Percentiles rank a stretch among this genome's conserved stretches.
Evolutionary conservation across 2,113 vertebrate genomes (phyloP).

Genomic region (Oreotrochilus melanogaster): DNA sequence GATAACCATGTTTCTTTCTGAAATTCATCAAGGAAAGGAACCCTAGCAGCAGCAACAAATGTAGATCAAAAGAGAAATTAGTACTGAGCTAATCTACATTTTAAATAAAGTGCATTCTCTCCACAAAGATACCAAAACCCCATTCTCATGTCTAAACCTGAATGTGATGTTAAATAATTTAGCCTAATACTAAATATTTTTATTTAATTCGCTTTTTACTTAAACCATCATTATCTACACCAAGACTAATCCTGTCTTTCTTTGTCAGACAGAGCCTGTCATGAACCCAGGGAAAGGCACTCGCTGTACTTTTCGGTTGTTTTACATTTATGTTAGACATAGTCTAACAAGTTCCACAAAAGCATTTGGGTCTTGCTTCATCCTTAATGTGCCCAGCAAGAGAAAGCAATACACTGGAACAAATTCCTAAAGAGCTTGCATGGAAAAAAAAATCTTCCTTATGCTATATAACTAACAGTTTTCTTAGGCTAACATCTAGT

Average conservation of each 20-base stretch:
- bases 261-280: not conserved
- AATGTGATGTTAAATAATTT: not conserved
- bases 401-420: not conserved
- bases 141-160: not conserved
- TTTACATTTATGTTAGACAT: not conserved
- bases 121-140: not conserved
- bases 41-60: not conserved
- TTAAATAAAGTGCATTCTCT: not conserved
- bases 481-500: not conserved
- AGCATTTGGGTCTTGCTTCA: not conserved
- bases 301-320: not conserved
- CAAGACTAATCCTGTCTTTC: not conserved
- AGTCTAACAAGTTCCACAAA: not conserved
- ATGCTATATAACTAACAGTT: not conserved
- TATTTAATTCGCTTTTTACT: not conserved
- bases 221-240: not conserved
- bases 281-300: not conserved
- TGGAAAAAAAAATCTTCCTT: not conserved
- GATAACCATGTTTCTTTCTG: not conserved
- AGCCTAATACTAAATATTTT: not conserved
- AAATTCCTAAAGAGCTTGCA: not conserved
- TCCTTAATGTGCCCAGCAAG: not conserved
- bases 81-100: conserved; percentile 6
- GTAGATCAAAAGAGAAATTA: not conserved
- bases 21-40: not conserved